Conservation (phyloP, 2,113 vertebrate genomes). For the Varanus salvator region DNA sequence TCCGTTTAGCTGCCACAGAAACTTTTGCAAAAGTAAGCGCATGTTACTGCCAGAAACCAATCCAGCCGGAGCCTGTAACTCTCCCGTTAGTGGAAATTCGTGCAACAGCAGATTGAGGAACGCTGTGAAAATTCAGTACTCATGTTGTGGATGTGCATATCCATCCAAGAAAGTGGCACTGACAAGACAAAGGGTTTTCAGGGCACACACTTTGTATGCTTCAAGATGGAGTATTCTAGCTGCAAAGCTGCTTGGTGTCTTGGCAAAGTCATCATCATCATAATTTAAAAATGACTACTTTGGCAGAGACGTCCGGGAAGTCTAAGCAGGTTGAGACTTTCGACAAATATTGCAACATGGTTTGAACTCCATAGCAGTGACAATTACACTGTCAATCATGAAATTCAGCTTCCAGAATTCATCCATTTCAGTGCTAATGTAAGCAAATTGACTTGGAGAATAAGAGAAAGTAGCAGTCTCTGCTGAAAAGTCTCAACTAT, state of each 20-base stretch:
- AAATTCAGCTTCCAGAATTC: not conserved
- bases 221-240: not conserved
- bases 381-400: not conserved
- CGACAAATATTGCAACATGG: slow-evolving; percentile 13
- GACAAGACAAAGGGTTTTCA: not conserved
- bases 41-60: not conserved
- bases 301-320: slow-evolving; percentile 10
- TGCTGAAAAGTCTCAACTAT: not conserved
- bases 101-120: not conserved
- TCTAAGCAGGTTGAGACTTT: slow-evolving; percentile 1
- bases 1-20: not conserved
- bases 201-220: too few relatives aligned
- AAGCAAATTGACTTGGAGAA: not conserved
- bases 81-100: not conserved
- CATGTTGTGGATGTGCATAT: too few relatives aligned
- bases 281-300: not conserved
- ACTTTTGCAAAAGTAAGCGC: not conserved
- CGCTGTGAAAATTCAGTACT: not conserved
- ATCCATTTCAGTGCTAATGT: slow-evolving; percentile 5
- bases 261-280: not conserved
- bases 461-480: not conserved
- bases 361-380: not conserved
- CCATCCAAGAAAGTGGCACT: not conserved
- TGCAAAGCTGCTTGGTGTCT: not conserved
- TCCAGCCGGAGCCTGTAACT: too few relatives aligned